These are phyloP conservation scores for Zosterops lateralis DNA, from an alignment of 2,113 vertebrate genomes.

Conservation along the genomic window DNA sequence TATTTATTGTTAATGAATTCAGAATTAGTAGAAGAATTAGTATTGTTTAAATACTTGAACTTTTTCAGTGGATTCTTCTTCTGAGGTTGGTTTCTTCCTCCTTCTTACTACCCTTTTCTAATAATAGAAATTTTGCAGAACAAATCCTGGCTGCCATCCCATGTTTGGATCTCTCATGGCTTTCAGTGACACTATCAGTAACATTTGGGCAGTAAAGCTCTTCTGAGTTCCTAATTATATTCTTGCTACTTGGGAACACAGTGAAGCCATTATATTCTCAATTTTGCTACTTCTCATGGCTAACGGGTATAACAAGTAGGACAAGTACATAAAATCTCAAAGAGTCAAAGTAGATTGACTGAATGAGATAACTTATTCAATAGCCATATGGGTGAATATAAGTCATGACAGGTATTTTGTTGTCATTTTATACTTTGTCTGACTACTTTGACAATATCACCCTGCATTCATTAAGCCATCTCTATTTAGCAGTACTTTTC, in stretches of 20 bases:
- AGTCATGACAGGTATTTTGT: not conserved
- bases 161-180: not conserved
- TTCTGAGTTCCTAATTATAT: not conserved
- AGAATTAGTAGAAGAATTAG: not conserved
- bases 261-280: not conserved
- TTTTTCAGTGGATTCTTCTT: not conserved
- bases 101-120: not conserved
- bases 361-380: not conserved
- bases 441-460: not conserved
- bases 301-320: not conserved
- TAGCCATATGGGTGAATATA: not conserved
- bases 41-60: not conserved
- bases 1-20: not conserved
- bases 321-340: not conserved
- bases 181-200: not conserved
- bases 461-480: not conserved
- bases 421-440: not conserved
- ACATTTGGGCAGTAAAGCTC: not conserved
- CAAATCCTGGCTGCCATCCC: not conserved
- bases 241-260: not conserved
- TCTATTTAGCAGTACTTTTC: not conserved
- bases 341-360: not conserved
- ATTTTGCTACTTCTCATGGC: not conserved
- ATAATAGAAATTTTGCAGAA: not conserved
- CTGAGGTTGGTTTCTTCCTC: not conserved